Evolutionary conservation across 2,888 invertebrate genomes (phyloP).

Genomic region (Folsomia manolachei): DNA sequence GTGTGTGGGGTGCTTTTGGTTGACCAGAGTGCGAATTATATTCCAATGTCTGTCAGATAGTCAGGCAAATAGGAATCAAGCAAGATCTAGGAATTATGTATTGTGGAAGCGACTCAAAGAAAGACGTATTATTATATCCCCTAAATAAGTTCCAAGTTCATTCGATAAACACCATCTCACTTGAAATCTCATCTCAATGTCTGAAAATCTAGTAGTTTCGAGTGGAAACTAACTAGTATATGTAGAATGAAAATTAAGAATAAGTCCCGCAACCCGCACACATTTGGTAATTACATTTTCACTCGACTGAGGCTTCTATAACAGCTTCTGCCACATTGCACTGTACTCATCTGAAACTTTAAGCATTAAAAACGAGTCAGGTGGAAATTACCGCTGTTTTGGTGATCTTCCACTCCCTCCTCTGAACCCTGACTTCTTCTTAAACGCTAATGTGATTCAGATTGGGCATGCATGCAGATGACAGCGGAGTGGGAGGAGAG

Average conservation of each 20-base stretch:
- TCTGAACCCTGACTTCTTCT: no score
- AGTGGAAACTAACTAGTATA: neutral
- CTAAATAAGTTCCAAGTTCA: conserved; percentile 13
- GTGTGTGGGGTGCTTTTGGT: no score
- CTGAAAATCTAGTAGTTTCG: neutral
- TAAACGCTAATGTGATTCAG: neutral
- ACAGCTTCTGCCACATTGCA: neutral
- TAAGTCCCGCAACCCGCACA: neutral
- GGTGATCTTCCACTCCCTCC: neutral
- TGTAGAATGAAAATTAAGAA: neutral
- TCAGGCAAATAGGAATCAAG: no score
- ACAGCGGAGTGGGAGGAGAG: neutral
- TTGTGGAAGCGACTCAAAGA: neutral
- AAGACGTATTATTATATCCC: neutral
- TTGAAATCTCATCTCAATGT: neutral
- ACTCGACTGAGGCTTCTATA: neutral
- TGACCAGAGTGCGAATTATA: neutral
- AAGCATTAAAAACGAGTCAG: conserved; percentile 14
- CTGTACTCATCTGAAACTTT: conserved; percentile 8
- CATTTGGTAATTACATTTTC: conserved; percentile 5
- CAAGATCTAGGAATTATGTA: no score
- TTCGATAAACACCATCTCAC: conserved; percentile 10
- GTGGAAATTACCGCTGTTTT: conserved; percentile 15
- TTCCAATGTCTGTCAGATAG: neutral
- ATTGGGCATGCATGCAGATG: neutral